A percentile compares a stretch with the other conserved stretches of the same genome.
phyloP scores from a whole-genome alignment of 1,140 invertebrate genomes.

The Bombus superbus region DNA sequence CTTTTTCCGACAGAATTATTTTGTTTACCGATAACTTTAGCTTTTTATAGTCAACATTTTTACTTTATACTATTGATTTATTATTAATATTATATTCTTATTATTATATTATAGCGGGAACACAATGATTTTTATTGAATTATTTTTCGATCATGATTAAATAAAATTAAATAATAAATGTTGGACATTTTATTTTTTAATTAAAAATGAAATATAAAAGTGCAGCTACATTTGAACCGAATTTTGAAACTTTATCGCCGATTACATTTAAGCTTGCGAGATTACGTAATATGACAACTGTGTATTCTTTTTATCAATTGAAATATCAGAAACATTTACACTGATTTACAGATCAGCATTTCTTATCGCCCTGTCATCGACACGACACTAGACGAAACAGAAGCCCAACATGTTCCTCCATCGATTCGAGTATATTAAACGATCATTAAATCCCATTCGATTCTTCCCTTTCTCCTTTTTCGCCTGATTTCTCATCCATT shows the following conservation, averaged over 20 bases:
- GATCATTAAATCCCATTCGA: constrained; percentile 37
- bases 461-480: background rate
- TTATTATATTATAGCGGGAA: too few relatives aligned
- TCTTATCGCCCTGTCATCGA: constrained; percentile 95
- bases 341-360: constrained; percentile 85
- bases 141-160: too few relatives aligned
- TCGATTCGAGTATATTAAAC: constrained; percentile 87
- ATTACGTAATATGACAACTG: background rate
- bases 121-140: too few relatives aligned
- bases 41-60: background rate
- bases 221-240: too few relatives aligned
- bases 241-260: background rate
- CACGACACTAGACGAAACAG: constrained; percentile 89
- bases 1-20: background rate
- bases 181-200: too few relatives aligned
- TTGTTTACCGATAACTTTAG: background rate
- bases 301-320: background rate
- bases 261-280: background rate
- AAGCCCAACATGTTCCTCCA: constrained; percentile 89
- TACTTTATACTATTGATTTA: background rate
- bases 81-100: too few relatives aligned
- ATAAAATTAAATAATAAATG: too few relatives aligned
- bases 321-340: background rate
- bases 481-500: too few relatives aligned
- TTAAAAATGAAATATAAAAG: too few relatives aligned